These are phyloP conservation scores for Leptodactylus fuscus DNA, from an alignment of 2,113 vertebrate genomes.

Conservation along the genomic window DNA sequence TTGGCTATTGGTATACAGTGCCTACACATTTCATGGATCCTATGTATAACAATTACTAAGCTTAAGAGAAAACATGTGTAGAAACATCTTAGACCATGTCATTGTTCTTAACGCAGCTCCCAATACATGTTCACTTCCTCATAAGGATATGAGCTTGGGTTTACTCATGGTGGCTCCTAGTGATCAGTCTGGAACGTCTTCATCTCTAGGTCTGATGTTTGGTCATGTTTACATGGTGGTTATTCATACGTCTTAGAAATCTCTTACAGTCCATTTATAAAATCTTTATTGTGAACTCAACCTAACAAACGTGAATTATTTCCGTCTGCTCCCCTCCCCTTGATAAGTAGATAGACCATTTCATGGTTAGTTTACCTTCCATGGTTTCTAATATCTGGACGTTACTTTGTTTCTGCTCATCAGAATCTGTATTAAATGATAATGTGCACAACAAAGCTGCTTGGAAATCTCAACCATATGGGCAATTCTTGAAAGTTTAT, in stretches of 20 bases:
- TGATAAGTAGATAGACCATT: too few species aligned
- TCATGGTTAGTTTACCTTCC: background rate
- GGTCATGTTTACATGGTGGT: too few species aligned
- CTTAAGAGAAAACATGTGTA: background rate
- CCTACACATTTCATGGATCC: background rate
- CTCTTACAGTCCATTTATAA: too few species aligned
- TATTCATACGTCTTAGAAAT: too few species aligned
- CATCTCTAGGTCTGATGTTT: too few species aligned
- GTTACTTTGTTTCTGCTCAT: background rate
- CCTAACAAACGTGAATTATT: too few species aligned
- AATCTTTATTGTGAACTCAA: too few species aligned
- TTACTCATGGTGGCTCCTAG: too few species aligned
- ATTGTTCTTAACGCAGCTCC: background rate
- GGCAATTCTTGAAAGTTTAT: background rate
- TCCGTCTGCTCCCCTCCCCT: too few species aligned
- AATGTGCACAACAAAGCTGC: background rate
- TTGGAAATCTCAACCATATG: background rate
- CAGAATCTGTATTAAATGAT: background rate
- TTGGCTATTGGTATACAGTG: background rate
- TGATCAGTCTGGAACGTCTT: too few species aligned
- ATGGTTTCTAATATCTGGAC: background rate
- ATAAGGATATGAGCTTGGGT: background rate
- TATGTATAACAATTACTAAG: background rate
- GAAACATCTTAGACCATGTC: background rate
- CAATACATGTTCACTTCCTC: background rate